phyloP scores from a whole-genome alignment of 2,113 vertebrate species.

The Otus sunia region DNA sequence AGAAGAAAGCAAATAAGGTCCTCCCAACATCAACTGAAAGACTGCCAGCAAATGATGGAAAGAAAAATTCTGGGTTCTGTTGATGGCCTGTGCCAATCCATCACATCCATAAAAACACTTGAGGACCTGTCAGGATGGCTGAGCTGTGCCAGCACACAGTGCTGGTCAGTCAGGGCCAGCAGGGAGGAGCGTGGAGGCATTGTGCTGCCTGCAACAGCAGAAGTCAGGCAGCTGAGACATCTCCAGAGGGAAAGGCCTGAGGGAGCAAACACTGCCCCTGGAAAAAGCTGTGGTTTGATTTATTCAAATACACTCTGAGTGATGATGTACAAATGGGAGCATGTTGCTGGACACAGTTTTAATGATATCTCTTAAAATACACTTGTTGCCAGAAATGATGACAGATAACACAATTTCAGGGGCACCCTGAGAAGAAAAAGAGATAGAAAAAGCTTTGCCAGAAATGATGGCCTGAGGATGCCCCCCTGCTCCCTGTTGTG shows the following conservation, averaged over 20 bases:
- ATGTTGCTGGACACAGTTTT: neutral
- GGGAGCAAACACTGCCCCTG: neutral
- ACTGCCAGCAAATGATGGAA: neutral
- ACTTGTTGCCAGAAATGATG: neutral
- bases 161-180: neutral
- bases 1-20: neutral
- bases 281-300: neutral
- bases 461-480: neutral
- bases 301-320: neutral
- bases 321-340: neutral
- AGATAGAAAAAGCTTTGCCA: neutral
- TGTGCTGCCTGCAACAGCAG: neutral
- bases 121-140: neutral
- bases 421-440: neutral
- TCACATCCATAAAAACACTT: neutral
- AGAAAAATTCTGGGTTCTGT: constrained; percentile 2
- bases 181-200: neutral
- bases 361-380: neutral
- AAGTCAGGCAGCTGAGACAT: neutral
- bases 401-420: neutral
- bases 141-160: neutral
- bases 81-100: neutral
- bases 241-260: neutral
- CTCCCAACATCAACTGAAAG: neutral
- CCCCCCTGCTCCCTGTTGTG: neutral